Base-by-base conservation (phyloP, 2,888 invertebrate species). In the Microplitis deprimator region DNA sequence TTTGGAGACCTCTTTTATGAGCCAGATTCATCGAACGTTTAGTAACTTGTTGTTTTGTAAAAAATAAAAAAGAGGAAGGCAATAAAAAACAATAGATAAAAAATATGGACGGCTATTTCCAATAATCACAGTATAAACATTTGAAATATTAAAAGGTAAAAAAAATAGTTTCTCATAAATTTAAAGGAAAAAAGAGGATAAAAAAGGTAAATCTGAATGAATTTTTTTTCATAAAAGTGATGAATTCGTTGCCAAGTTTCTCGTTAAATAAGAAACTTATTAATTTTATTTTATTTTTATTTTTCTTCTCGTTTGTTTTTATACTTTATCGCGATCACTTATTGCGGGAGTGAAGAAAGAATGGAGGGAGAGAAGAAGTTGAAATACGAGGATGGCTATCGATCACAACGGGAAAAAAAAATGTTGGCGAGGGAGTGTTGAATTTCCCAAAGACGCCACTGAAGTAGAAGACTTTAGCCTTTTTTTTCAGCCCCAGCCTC, bases 341-440 rank as follows among this genome's bases (percentile, higher is more conserved):
- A 50, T 50, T 50, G 50, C 50, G 13, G 13, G 50, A 8, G 8
- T 50, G 8, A 8, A 50, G 50, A 50, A 40, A 16, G 20, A 20
- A 8, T 6, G 29, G 50, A 68, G 60, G 13, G 16, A 38, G n/a
- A 60, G 67, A 62, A 75, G 17, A 74, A 68, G 75, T 75, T 69
- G 75, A 69, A 69, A 75, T 61, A 75, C 68, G 68, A 73, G 68
- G 60, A 41, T 68, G 61, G 68, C 68, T 69, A 75, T 75, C 68
- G 75, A 75, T 75, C 75, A 68, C 41, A 17, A 41, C 20, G 75
- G n/a, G n/a, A 5, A 16, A 74, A 60, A 68, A 74, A 75, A 75
- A 69, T 61, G n/a, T 39, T 39, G 68, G n/a, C 68, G n/a, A 13
- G 38, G 38, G 68, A 68, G 68, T 68, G 40, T 68, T 16, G 68